Percentiles rank a stretch among this genome's conserved stretches.
Conservation (phyloP, 2,797 vertebrate genomes). For the Dermochelys coriacea region DNA sequence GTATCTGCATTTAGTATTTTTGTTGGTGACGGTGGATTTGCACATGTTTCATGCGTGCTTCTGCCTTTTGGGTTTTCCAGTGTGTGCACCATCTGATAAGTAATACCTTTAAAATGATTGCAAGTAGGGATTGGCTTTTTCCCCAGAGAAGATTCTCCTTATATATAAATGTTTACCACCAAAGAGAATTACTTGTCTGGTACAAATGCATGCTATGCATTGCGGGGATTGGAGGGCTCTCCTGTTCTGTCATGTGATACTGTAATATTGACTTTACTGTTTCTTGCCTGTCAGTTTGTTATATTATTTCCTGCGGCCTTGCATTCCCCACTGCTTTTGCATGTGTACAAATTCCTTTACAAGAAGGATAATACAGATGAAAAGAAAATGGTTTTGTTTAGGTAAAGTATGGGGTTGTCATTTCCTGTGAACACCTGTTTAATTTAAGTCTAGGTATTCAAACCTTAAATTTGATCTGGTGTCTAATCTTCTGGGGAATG, state of each 20-base stretch:
- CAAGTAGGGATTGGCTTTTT: background rate
- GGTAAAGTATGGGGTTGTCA: background rate
- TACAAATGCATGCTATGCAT: background rate
- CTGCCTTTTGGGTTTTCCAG: background rate
- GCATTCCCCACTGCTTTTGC: background rate
- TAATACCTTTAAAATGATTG: background rate
- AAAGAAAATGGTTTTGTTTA: background rate
- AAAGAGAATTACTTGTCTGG: background rate
- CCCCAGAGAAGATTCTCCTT: background rate
- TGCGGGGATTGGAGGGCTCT: background rate
- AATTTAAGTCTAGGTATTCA: background rate
- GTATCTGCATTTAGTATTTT: background rate
- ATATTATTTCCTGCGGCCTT: background rate
- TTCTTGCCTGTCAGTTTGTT: background rate
- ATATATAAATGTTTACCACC: background rate
- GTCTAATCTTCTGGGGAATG: fast-evolving
- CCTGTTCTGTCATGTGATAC: background rate
- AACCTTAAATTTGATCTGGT: background rate
- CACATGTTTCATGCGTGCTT: background rate
- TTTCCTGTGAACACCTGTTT: background rate
- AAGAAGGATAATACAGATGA: background rate
- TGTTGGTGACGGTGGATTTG: background rate
- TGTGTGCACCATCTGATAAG: background rate
- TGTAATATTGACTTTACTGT: background rate
- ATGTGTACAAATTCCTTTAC: background rate